Percentiles rank a stretch among this genome's conserved stretches.
Conservation (phyloP, 1,140 invertebrate species). For the Procambarus virginalis region DNA sequence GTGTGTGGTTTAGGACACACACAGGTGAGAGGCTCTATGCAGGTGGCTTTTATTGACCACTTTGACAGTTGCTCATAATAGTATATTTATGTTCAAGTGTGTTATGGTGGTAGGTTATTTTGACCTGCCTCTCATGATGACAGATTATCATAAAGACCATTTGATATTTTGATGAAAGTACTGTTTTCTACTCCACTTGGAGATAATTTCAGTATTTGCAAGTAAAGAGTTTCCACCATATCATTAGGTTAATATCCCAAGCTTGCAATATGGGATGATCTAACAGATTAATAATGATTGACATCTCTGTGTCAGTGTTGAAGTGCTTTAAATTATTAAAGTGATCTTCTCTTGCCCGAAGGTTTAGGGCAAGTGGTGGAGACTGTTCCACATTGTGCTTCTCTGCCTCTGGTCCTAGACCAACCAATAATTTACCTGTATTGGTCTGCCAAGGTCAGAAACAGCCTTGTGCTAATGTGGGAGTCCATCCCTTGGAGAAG, state of each 20-base stretch:
- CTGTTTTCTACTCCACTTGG: background rate
- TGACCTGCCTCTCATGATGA: background rate
- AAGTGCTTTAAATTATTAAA: background rate
- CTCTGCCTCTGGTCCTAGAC: background rate
- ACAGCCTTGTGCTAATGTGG: background rate
- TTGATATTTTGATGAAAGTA: background rate
- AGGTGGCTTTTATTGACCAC: background rate
- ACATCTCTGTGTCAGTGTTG: background rate
- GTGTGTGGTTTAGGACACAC: background rate
- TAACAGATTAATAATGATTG: background rate
- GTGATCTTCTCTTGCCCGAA: background rate
- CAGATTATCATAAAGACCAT: background rate
- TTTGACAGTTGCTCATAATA: background rate
- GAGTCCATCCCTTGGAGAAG: slow-evolving; percentile 17
- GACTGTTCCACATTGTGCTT: background rate
- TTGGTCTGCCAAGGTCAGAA: background rate
- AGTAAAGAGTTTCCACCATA: background rate
- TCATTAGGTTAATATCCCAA: background rate
- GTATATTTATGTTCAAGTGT: background rate
- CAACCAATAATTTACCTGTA: background rate
- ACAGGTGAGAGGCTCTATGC: background rate
- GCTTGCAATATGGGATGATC: background rate
- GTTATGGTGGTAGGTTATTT: background rate
- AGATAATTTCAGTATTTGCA: background rate
- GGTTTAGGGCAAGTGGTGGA: background rate